Evolutionary conservation across 2,888 invertebrate species (phyloP).

Genomic region (Apamea sordens): DNA sequence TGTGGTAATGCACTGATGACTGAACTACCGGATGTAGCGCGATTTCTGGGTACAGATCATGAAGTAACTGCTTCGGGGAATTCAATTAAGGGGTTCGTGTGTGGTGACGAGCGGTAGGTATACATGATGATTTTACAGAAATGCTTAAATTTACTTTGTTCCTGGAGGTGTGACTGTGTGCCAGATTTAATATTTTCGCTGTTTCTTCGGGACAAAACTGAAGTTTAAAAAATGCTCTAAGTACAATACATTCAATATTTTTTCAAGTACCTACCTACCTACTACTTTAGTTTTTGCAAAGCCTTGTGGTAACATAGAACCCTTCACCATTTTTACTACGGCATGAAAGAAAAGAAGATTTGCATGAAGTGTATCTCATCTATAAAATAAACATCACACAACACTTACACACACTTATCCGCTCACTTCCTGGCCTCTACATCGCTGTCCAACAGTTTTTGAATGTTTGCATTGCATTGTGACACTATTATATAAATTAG

Average conservation of each 20-base stretch:
- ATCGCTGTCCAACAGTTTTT: constrained; percentile 78
- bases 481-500: constrained; percentile 80
- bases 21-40: constrained; percentile 13
- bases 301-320: too few species aligned
- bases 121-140: not conserved
- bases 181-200: not conserved
- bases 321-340: too few species aligned
- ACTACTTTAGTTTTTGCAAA: not conserved
- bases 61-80: constrained; percentile 37
- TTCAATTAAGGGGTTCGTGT: constrained; percentile 24
- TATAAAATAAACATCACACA: not conserved
- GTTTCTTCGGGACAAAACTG: not conserved
- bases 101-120: constrained; percentile 6
- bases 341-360: not conserved
- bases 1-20: constrained; percentile 24
- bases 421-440: constrained; percentile 64
- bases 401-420: not conserved
- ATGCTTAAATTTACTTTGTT: not conserved
- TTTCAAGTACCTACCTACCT: not conserved
- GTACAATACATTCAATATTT: not conserved
- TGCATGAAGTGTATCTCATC: not conserved
- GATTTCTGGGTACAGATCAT: constrained; percentile 35
- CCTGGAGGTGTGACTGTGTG: not conserved
- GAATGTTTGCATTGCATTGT: constrained; percentile 81
- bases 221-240: not conserved